Conservation (phyloP, 2,888 invertebrate species). For the Cantharis flavilabris region DNA sequence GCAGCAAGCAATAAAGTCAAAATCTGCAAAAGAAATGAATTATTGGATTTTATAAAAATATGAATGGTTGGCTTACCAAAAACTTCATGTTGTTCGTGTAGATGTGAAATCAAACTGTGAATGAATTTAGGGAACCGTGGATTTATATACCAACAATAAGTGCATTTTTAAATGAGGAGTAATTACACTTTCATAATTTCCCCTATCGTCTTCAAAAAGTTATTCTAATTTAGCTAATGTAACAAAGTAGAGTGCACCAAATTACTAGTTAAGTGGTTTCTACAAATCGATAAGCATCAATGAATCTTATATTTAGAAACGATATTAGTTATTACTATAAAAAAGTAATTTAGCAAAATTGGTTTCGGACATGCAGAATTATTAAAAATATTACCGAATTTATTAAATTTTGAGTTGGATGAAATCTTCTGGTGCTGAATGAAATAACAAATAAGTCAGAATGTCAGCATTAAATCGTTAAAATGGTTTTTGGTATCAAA, state of each 20-base stretch:
- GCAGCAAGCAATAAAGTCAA: conserved; percentile 12
- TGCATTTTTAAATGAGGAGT: neutral
- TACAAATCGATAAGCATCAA: conserved; percentile 22
- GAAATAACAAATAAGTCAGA: neutral
- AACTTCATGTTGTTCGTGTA: conserved; percentile 19
- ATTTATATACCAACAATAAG: conserved; percentile 14
- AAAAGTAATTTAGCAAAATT: neutral
- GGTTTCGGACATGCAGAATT: neutral
- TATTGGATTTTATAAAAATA: neutral
- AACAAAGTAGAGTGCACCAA: conserved; percentile 7
- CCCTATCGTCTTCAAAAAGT: conserved; percentile 13
- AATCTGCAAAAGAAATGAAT: conserved; percentile 3
- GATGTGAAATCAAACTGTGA: conserved; percentile 18
- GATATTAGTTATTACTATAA: neutral
- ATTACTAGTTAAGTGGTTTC: conserved; percentile 5
- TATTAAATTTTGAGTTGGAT: neutral
- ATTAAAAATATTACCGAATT: neutral
- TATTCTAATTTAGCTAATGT: conserved; percentile 2
- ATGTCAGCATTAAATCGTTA: neutral
- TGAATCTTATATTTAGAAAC: conserved; percentile 1
- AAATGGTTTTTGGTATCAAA: neutral
- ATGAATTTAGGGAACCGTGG: neutral
- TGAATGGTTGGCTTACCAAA: conserved; percentile 15
- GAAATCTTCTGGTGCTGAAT: neutral
- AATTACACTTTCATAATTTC: conserved; percentile 15